Conservation (phyloP, 2,113 vertebrate genomes). For the Oncorhynchus mykiss region DNA sequence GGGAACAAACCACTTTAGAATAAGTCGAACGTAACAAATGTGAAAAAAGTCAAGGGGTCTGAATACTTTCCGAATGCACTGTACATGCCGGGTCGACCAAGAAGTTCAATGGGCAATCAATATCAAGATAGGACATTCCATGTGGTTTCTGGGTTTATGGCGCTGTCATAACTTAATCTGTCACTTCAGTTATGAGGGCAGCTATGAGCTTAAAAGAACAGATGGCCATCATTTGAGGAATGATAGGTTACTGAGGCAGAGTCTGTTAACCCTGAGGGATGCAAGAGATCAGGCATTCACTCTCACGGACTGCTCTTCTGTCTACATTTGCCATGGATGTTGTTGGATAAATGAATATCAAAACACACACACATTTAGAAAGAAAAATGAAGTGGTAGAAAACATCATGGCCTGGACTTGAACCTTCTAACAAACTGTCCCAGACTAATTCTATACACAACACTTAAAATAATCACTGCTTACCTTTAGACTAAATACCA, state of each 20-base stretch:
- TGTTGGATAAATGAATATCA: no score
- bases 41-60: no score
- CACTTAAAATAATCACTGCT: no score
- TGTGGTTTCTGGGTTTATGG: constrained; percentile 28
- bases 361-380: no score
- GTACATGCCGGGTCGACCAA: not conserved
- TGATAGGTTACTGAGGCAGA: constrained; percentile 15
- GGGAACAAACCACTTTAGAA: no score
- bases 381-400: no score
- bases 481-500: no score
- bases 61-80: not conserved
- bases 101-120: constrained; percentile 20
- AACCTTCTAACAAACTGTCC: no score
- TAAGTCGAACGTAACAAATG: no score
- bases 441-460: no score
- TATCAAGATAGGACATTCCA: constrained; percentile 8
- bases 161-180: constrained; percentile 13
- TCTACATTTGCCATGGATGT: no score
- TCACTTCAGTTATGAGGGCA: constrained; percentile 29
- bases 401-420: no score
- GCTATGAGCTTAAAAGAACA: constrained; percentile 11
- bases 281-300: constrained; percentile 8
- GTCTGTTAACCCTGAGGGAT: constrained; percentile 7
- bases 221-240: constrained; percentile 34
- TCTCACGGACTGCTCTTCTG: not conserved